Percentiles rank a stretch among this genome's conserved stretches.
phyloP scores from a whole-genome alignment of 2,113 vertebrate genomes.

The Laticauda laticaudata region DNA sequence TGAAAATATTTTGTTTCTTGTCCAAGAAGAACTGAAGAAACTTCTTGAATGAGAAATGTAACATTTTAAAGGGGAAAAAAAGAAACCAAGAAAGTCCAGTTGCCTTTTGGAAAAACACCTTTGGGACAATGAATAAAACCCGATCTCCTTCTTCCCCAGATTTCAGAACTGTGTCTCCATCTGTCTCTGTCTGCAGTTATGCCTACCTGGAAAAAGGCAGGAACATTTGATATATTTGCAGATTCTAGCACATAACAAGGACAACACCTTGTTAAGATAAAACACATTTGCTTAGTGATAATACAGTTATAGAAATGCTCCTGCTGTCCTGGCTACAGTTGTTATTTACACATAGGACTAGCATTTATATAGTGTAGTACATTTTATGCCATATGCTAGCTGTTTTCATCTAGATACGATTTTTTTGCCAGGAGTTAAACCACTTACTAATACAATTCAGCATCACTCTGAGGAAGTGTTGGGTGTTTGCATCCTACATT shows the following conservation, averaged over 20 bases:
- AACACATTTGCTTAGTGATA: accelerated
- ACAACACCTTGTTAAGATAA: neutral
- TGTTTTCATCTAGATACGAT: slow-evolving; percentile 9
- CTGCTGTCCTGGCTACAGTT: neutral
- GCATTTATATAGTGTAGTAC: neutral
- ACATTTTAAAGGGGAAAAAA: neutral
- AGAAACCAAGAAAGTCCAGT: neutral
- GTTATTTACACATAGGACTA: neutral
- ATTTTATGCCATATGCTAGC: neutral
- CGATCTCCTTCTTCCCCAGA: neutral
- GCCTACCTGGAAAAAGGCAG: neutral
- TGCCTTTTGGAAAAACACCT: neutral
- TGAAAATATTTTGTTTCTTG: neutral
- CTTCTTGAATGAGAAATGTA: neutral
- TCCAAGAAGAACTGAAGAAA: neutral
- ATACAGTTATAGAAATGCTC: accelerated
- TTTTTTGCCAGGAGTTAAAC: neutral
- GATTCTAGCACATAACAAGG: neutral
- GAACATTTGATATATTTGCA: neutral
- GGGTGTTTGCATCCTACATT: neutral
- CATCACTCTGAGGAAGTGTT: neutral
- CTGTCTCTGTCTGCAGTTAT: neutral
- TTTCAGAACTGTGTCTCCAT: neutral
- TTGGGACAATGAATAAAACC: neutral
- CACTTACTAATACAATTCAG: neutral